Base-by-base conservation (phyloP, 1,140 invertebrate species). In the Macrotrachela quadricornifera region DNA sequence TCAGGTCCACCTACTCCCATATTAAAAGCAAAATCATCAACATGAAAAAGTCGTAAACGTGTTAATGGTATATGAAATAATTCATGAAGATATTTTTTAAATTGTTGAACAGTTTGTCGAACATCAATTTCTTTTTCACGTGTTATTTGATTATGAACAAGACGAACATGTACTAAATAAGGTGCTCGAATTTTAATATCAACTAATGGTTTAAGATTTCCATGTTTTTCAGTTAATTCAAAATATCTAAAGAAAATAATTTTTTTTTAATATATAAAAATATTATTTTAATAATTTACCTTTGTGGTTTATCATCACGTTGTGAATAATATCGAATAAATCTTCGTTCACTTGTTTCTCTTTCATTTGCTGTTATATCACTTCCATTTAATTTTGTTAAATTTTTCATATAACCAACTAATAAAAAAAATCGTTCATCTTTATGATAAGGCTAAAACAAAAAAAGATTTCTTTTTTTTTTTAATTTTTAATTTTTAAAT, bases 311-410 rank as follows among this genome's bases (percentile, higher is more conserved):
- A n/a, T 59, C 51, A 14, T 57, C 41, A 44, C 57, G 54, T n/a
- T 84, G 79, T 79, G 85, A 82, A 64, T 83, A 86, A 65, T 84
- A 82, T 44, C 85, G 74, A 57, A 91, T 83, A 69, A 90, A 90
- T 58, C 83, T 82, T 52, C 84, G 73, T 63, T 90, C 85, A n/a
- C 84, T 80, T 61, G 85, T 81, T 66, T 86, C 82, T 52, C 84
- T 73, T 64, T 87, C 83, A 60, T 85, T 80, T 1, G 73, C 73
- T 38, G 77, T 77, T 59, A 90, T 85, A 30, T 77, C 76, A 42
- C 83, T 83, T 21, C 85, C 85, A 37, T 90, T 88, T n/a, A 90
- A 69, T 46, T 77, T 73, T 36, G 88, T 78, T 62, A 87, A 78
- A 62, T 81, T 80, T 38, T 84, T 82, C 51, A 91, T 69, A 51